Evolutionary conservation across 92 coral and sea anemone species (phyloP).

Genomic region (Epizoanthus ramosus): DNA sequence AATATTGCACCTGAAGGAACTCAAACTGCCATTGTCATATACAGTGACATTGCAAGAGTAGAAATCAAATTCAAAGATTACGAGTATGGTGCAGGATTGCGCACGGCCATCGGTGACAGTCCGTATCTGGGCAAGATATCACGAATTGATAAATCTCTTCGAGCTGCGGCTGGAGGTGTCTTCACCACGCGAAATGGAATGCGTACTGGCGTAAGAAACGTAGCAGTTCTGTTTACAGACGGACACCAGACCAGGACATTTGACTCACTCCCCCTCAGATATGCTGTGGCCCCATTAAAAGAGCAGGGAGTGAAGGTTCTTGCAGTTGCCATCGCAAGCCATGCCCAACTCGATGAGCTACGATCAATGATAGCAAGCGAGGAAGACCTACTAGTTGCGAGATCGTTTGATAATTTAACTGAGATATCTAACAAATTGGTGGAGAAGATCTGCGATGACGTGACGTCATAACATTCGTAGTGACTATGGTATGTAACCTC

Average conservation of each 20-base stretch:
- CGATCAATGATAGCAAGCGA: conserved; percentile 36
- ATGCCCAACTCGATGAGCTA: conserved; percentile 33
- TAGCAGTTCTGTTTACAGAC: conserved; percentile 67
- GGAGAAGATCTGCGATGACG: conserved; percentile 51
- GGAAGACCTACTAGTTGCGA: conserved; percentile 48
- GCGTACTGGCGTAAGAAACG: conserved; percentile 69
- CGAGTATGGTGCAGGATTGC: conserved; percentile 41
- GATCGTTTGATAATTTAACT: conserved; percentile 42
- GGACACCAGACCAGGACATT: conserved; percentile 63
- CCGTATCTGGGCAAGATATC: conserved; percentile 66
- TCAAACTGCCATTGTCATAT: conserved; percentile 73
- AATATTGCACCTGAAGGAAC: conserved; percentile 52
- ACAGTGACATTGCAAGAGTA: conserved; percentile 68
- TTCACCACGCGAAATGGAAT: conserved; percentile 58
- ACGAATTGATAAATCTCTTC: conserved; percentile 73
- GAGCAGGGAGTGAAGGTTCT: conserved; percentile 51
- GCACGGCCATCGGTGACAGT: conserved; percentile 60
- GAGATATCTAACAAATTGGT: conserved; percentile 48
- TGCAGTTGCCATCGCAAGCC: conserved; percentile 55
- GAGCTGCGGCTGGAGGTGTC: conserved; percentile 55
- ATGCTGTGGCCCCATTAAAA: conserved; percentile 63
- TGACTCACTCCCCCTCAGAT: conserved; percentile 60
- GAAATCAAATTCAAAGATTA: conserved; percentile 60
- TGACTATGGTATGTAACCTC: too few species aligned
- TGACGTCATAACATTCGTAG: too few species aligned